These are phyloP conservation scores for Lepidurus apus DNA, from an alignment of 1,140 invertebrate genomes.

Conservation along the genomic window DNA sequence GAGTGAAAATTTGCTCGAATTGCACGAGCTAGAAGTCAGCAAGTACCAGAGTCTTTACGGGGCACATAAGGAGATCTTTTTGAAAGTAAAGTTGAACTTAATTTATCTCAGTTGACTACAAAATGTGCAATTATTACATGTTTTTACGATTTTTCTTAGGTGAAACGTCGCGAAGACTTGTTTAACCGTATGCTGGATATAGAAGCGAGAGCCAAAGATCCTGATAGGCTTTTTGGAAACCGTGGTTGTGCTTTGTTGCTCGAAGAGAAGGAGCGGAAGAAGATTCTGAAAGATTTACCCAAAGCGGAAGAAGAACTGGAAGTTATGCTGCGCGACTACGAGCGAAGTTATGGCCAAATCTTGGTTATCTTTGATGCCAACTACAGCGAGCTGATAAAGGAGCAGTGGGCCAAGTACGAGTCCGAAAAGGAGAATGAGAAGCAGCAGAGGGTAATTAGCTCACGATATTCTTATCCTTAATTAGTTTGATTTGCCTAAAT, in stretches of 20 bases:
- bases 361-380: slow-evolving; percentile 45
- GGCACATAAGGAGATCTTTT: slow-evolving; percentile 55
- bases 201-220: slow-evolving; percentile 63
- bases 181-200: slow-evolving; percentile 64
- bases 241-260: slow-evolving; percentile 71
- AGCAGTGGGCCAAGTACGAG: slow-evolving; percentile 44
- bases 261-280: slow-evolving; percentile 77
- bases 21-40: slow-evolving; percentile 67
- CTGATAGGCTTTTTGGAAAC: slow-evolving; percentile 69
- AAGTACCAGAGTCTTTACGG: slow-evolving; percentile 61
- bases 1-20: slow-evolving; percentile 64
- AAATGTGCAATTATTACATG: slow-evolving; percentile 18
- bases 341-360: slow-evolving; percentile 40
- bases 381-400: slow-evolving; percentile 43
- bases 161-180: slow-evolving; percentile 55
- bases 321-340: slow-evolving; percentile 43
- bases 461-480: no score
- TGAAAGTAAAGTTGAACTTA: slow-evolving; percentile 34
- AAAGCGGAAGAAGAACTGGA: slow-evolving; percentile 47
- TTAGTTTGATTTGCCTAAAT: no score
- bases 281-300: slow-evolving; percentile 55
- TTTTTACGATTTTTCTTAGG: slow-evolving; percentile 52
- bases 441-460: slow-evolving; percentile 42
- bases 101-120: background rate
- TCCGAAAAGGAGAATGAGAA: slow-evolving; percentile 46